Conservation (phyloP, 2,888 invertebrate species). For the Ornithoptera alexandrae region DNA sequence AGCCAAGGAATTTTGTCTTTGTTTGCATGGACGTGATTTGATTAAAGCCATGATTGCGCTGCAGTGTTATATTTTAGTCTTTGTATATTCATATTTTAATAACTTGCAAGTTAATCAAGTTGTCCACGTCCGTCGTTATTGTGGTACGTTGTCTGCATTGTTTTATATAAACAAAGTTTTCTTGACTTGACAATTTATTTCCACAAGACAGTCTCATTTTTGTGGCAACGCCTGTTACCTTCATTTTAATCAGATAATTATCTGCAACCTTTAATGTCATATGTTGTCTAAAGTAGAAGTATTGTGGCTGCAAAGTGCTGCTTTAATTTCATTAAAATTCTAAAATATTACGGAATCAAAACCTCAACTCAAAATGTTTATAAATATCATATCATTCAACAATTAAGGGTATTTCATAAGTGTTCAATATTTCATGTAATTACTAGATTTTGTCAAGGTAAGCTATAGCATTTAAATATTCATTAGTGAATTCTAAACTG, state of each 20-base stretch:
- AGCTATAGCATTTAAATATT: neutral
- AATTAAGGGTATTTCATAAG: too few species aligned
- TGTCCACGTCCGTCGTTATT: conserved; percentile 20
- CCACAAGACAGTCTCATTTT: neutral
- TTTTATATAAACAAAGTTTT: conserved; percentile 2
- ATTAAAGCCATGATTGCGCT: conserved; percentile 36
- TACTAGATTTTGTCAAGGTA: too few species aligned
- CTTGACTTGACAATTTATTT: neutral
- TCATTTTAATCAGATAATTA: too few species aligned
- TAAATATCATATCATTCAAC: too few species aligned
- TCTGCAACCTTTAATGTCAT: too few species aligned
- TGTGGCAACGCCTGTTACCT: neutral
- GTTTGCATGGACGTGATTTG: conserved; percentile 40
- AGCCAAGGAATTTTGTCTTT: conserved; percentile 43
- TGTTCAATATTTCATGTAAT: too few species aligned
- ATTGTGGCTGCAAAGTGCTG: too few species aligned
- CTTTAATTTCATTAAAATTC: too few species aligned
- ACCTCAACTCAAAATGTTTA: too few species aligned
- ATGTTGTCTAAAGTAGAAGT: too few species aligned
- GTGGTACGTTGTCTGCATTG: conserved; percentile 18
- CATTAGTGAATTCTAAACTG: neutral
- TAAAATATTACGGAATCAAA: too few species aligned
- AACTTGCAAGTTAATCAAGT: conserved; percentile 24
- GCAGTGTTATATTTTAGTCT: conserved; percentile 29
- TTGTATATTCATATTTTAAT: conserved; percentile 29